These are phyloP conservation scores for Desmophyllum pertusum DNA, from an alignment of 92 coral and sea anemone genomes.

Conservation along the genomic window DNA sequence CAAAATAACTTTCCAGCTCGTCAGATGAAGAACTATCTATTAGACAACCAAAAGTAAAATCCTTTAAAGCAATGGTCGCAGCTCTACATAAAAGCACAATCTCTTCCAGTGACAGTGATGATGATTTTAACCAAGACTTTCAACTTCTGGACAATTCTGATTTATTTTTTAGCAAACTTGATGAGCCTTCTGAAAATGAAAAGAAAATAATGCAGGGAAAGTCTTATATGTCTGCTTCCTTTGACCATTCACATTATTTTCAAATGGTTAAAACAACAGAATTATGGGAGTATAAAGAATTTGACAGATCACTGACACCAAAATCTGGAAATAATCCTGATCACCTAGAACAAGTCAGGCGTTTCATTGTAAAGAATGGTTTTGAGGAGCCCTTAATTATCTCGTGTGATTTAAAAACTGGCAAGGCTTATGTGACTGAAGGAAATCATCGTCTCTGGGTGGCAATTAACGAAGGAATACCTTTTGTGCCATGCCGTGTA, in stretches of 20 bases:
- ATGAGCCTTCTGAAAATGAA: conserved; percentile 6
- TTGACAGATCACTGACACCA: conserved; percentile 12
- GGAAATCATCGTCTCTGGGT: conserved; percentile 7
- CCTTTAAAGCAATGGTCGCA: too few relatives aligned
- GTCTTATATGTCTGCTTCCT: conserved; percentile 14
- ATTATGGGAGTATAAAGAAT: neutral
- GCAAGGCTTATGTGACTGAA: neutral
- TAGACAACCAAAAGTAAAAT: neutral
- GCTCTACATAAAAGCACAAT: conserved; percentile 5
- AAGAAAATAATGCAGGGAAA: neutral
- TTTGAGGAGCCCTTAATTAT: conserved; percentile 7
- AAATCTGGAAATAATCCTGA: neutral
- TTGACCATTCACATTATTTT: conserved; percentile 1
- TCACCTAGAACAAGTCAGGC: conserved; percentile 8
- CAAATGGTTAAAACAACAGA: neutral
- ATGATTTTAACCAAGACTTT: neutral
- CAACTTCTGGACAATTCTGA: neutral
- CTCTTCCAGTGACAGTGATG: neutral
- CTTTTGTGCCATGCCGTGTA: conserved; percentile 1
- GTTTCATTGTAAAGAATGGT: neutral
- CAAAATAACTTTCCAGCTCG: neutral
- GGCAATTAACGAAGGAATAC: neutral
- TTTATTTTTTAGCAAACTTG: neutral
- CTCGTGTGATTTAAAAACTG: neutral
- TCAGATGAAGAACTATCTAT: neutral